Percentiles rank a stretch among this genome's conserved stretches.
These are phyloP conservation scores for Orycteropus afer DNA, from an alignment of 2,113 vertebrate genomes.

Conservation along the genomic window DNA sequence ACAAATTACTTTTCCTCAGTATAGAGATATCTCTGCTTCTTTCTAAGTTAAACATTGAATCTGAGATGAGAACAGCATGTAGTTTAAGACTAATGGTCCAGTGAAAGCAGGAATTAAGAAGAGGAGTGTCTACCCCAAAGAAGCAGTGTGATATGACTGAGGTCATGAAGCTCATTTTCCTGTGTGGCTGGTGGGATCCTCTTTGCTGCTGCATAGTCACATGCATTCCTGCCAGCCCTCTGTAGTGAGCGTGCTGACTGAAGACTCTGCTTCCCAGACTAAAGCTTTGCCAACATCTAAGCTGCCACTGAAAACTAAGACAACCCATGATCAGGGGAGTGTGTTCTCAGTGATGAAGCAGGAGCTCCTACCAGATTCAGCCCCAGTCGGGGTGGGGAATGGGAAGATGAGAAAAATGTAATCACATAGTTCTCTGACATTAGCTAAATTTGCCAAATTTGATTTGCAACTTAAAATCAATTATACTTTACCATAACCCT, in stretches of 20 bases:
- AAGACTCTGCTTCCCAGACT: neutral
- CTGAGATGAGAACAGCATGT: neutral
- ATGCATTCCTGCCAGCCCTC: neutral
- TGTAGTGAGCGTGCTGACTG: neutral
- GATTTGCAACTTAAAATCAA: neutral
- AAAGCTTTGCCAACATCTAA: neutral
- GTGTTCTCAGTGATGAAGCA: neutral
- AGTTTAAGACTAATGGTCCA: neutral
- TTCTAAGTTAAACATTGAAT: neutral
- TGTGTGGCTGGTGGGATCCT: neutral
- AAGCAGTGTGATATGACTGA: accelerated
- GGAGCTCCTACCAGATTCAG: neutral
- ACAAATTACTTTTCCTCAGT: neutral
- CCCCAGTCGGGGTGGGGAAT: accelerated
- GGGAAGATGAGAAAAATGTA: accelerated
- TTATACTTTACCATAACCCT: neutral
- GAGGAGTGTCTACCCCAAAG: neutral
- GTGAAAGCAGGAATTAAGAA: neutral
- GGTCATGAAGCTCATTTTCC: accelerated
- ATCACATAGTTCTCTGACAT: neutral
- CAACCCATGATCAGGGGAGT: accelerated
- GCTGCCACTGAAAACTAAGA: neutral
- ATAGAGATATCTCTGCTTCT: neutral
- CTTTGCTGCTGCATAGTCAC: neutral
- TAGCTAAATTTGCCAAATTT: neutral